phyloP scores from a whole-genome alignment of 2,888 invertebrate genomes.

The Drosophila niveifrons region DNA sequence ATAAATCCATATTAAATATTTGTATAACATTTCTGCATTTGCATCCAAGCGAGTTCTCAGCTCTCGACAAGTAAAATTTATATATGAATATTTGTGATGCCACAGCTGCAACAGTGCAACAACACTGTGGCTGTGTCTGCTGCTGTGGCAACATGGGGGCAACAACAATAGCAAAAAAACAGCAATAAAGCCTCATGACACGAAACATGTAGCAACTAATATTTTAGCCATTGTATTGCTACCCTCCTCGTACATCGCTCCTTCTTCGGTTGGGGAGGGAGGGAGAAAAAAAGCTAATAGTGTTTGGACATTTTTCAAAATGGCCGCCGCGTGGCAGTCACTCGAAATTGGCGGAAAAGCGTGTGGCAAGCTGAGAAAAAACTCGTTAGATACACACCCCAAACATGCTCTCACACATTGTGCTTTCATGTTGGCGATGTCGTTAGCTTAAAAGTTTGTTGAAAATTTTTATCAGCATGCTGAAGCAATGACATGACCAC shows the following conservation, averaged over 20 bases:
- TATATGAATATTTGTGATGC: slow-evolving; percentile 47
- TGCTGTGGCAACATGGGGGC: background rate
- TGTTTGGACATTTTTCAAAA: slow-evolving; percentile 80
- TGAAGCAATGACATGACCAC: slow-evolving; percentile 80
- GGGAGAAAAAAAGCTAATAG: slow-evolving; percentile 71
- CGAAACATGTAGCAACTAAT: slow-evolving; percentile 79
- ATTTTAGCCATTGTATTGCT: slow-evolving; percentile 65
- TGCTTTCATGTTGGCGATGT: slow-evolving; percentile 48
- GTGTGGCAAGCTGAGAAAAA: slow-evolving; percentile 22
- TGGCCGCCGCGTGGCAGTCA: slow-evolving; percentile 47
- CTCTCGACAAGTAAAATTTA: slow-evolving; percentile 17
- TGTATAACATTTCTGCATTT: slow-evolving; percentile 39
- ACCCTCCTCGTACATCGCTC: background rate
- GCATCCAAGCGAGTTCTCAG: slow-evolving; percentile 27
- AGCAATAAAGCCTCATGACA: slow-evolving; percentile 69
- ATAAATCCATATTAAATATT: slow-evolving; percentile 53
- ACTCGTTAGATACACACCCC: slow-evolving; percentile 49
- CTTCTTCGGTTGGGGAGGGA: background rate
- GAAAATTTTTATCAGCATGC: slow-evolving; percentile 76
- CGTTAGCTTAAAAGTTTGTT: slow-evolving; percentile 79
- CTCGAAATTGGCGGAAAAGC: slow-evolving; percentile 44
- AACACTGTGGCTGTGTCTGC: background rate
- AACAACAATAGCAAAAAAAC: slow-evolving; percentile 36
- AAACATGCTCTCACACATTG: slow-evolving; percentile 13
- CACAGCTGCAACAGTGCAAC: slow-evolving; percentile 31